Conservation (phyloP, 2,888 invertebrate genomes). For the Tetanocera ferruginea region DNA sequence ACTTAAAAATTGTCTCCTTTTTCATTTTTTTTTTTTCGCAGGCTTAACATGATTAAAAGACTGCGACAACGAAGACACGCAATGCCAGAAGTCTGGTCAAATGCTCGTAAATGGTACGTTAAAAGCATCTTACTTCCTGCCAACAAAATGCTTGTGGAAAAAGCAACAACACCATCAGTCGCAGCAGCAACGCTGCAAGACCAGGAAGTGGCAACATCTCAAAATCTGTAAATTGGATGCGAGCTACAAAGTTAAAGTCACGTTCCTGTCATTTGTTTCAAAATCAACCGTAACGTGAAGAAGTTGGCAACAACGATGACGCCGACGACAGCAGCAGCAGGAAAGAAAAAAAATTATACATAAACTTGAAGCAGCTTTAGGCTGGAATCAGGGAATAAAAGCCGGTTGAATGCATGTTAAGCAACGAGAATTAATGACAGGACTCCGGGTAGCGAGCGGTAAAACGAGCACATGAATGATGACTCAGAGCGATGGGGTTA, state of each 20-base stretch:
- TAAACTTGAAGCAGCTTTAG: too few relatives aligned
- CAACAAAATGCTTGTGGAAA: too few relatives aligned
- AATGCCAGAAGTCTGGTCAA: not conserved
- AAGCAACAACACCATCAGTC: too few relatives aligned
- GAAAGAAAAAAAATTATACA: too few relatives aligned
- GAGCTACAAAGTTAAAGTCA: constrained; percentile 55
- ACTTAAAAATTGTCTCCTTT: not conserved
- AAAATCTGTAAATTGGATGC: constrained; percentile 27
- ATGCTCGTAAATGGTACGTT: not conserved
- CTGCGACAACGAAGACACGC: not conserved
- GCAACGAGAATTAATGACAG: not conserved
- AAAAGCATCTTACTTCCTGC: too few relatives aligned
- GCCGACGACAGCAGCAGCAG: not conserved
- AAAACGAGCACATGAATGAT: not conserved
- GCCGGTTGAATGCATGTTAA: too few relatives aligned
- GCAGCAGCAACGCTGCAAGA: not conserved
- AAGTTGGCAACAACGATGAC: constrained; percentile 24
- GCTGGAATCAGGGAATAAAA: too few relatives aligned
- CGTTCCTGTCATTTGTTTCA: constrained; percentile 61
- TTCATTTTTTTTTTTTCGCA: not conserved
- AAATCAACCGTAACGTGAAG: constrained; percentile 48
- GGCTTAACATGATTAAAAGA: not conserved
- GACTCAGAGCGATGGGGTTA: not conserved
- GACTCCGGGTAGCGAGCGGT: not conserved
- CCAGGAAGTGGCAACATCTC: not conserved